These are phyloP conservation scores for Geotrypetes seraphini DNA, from an alignment of 2,797 vertebrate genomes.

Conservation along the genomic window DNA sequence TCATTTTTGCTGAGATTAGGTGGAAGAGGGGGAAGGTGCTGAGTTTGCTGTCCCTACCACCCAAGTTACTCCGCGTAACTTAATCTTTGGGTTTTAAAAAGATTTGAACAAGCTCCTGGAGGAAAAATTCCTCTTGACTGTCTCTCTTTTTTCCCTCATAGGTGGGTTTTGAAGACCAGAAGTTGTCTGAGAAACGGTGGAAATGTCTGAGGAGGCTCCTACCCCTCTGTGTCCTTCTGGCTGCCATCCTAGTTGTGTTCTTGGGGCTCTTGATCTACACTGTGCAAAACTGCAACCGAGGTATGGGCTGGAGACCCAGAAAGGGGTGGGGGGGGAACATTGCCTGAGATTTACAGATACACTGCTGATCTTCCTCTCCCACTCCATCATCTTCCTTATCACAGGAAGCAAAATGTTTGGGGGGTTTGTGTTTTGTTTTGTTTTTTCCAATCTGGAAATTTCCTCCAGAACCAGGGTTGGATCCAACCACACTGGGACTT, in stretches of 20 bases:
- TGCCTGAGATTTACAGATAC: too few relatives aligned
- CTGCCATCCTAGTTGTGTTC: constrained; percentile 26
- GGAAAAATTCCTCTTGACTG: too few relatives aligned
- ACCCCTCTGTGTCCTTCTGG: constrained; percentile 18
- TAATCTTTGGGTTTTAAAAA: too few relatives aligned
- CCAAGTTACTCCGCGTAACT: too few relatives aligned
- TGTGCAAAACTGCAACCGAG: constrained; percentile 23
- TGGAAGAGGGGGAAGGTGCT: too few relatives aligned
- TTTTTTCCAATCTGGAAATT: neutral
- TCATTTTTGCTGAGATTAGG: too few relatives aligned
- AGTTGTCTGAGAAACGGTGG: neutral
- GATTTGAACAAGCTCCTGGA: too few relatives aligned
- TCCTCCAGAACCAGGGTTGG: neutral
- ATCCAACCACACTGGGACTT: neutral
- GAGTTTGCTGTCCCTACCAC: too few relatives aligned
- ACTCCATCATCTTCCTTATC: neutral
- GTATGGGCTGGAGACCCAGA: too few relatives aligned
- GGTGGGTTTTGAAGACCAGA: constrained; percentile 17
- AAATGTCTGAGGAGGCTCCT: constrained; percentile 1
- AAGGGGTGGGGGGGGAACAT: constrained; percentile 33
- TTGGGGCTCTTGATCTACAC: constrained; percentile 34
- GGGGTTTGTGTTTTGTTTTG: neutral
- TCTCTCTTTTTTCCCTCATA: constrained; percentile 13
- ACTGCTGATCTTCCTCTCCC: neutral
- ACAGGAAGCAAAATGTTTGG: neutral